Evolutionary conservation across 2,888 invertebrate species (phyloP).

Genomic region (Chromoteleia sp.): DNA sequence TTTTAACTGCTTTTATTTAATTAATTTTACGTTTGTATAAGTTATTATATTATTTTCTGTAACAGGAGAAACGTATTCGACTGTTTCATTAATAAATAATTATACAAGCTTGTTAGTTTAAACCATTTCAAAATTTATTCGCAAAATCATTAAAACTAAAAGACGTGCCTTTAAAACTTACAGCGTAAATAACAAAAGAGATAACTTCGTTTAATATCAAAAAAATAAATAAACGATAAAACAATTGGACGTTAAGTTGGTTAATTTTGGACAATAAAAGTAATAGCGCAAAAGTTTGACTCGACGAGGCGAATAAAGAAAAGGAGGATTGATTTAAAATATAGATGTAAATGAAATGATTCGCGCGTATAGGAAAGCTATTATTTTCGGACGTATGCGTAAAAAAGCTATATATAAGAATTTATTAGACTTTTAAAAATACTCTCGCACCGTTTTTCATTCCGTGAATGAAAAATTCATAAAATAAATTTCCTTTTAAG

Average conservation of each 20-base stretch:
- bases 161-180: background rate
- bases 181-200: background rate
- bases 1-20: too few relatives aligned
- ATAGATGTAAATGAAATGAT: background rate
- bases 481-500: background rate
- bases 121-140: conserved; percentile 1
- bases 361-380: background rate
- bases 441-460: conserved; percentile 4
- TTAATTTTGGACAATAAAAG: background rate
- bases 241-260: background rate
- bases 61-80: background rate
- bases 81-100: background rate
- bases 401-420: conserved; percentile 2
- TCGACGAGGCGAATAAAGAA: background rate
- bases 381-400: background rate
- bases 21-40: too few relatives aligned
- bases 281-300: background rate
- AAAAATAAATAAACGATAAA: background rate
- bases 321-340: background rate
- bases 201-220: background rate
- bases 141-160: conserved; percentile 1
- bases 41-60: too few relatives aligned
- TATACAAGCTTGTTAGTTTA: background rate
- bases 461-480: background rate
- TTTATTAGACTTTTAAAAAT: conserved; percentile 9